Evolutionary conservation across 2,797 vertebrate species (phyloP).

Genomic region (Myripristis murdjan): DNA sequence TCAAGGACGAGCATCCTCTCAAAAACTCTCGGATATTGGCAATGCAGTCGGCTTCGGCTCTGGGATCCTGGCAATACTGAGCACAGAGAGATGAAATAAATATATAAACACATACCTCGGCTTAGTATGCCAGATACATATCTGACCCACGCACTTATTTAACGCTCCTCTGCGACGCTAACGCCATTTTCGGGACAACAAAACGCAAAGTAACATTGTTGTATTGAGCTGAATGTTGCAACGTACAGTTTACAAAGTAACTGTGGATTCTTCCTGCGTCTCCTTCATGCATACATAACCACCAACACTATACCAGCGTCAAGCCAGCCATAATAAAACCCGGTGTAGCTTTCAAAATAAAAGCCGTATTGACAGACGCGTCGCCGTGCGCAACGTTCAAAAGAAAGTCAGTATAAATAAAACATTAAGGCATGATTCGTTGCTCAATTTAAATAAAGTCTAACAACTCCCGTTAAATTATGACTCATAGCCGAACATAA

Average conservation of each 20-base stretch:
- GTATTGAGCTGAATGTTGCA: not conserved
- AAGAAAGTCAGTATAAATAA: fast-evolving
- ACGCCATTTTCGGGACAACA: not conserved
- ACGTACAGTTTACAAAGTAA: slow-evolving; percentile 57
- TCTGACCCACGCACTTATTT: slow-evolving; percentile 16
- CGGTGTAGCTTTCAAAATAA: slow-evolving; percentile 76
- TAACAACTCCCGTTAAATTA: fast-evolving
- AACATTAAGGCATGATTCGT: not conserved
- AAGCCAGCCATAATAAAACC: slow-evolving; percentile 41
- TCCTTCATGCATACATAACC: slow-evolving; percentile 65
- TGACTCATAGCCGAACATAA: fast-evolving
- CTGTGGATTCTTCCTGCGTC: slow-evolving; percentile 62
- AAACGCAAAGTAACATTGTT: slow-evolving; percentile 1
- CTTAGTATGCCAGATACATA: slow-evolving; percentile 29
- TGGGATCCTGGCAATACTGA: slow-evolving; percentile 93
- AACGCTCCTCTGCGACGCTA: not conserved
- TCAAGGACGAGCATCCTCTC: slow-evolving; percentile 90
- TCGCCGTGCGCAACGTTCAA: no score
- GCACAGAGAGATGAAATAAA: slow-evolving; percentile 61
- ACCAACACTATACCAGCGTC: slow-evolving; percentile 45
- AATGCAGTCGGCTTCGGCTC: slow-evolving; percentile 91
- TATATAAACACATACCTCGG: slow-evolving; percentile 63
- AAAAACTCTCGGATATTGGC: slow-evolving; percentile 94
- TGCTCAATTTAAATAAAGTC: fast-evolving
- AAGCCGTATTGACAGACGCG: fast-evolving